Evolutionary conservation across 2,888 invertebrate species (phyloP).

Genomic region (Phytoseiulus persimilis): DNA sequence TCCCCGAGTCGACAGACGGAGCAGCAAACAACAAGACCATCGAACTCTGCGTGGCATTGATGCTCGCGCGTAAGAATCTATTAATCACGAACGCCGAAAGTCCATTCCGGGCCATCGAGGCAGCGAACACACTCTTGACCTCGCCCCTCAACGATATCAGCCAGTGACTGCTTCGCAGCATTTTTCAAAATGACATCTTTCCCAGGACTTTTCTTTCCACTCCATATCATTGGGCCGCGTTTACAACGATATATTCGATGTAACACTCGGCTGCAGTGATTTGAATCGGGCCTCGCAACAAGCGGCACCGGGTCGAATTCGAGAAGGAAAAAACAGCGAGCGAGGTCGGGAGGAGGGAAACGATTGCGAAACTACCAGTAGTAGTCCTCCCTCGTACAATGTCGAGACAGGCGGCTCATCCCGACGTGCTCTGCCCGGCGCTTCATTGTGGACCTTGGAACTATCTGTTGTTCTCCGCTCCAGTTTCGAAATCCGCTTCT

Average conservation of each 20-base stretch:
- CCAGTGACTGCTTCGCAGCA: neutral
- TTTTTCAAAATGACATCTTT: constrained; percentile 5
- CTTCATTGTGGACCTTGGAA: neutral
- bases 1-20: neutral
- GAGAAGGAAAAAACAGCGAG: neutral
- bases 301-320: neutral
- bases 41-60: neutral
- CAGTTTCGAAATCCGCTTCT: neutral
- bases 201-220: neutral
- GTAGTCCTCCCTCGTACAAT: neutral
- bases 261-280: neutral
- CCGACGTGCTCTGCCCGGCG: neutral
- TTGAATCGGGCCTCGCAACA: neutral
- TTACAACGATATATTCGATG: neutral
- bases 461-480: neutral
- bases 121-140: neutral
- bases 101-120: neutral
- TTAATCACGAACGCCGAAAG: neutral
- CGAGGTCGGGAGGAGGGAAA: neutral
- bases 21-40: neutral
- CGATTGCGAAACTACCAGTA: neutral
- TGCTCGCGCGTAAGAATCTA: neutral
- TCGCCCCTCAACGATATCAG: neutral
- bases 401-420: neutral
- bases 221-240: neutral